Conservation (phyloP, 37 sponge, comb jelly and placozoan genomes). For the Crambe crambe region DNA sequence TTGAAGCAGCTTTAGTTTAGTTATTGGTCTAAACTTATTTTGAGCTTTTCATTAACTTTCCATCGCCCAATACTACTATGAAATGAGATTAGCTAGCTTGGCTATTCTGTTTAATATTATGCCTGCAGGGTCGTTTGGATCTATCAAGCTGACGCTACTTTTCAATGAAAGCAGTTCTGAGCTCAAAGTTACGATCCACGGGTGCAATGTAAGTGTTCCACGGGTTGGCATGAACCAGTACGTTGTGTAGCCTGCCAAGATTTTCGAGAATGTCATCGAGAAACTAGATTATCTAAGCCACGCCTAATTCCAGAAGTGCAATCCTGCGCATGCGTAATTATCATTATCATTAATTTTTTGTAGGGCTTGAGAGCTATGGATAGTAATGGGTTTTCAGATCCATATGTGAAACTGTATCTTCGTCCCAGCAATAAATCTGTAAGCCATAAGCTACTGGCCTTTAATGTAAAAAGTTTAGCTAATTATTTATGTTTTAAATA, state of each 20-base stretch:
- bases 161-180: background rate
- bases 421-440: conserved; percentile 31
- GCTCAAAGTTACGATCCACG: conserved; percentile 32
- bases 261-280: too few species aligned
- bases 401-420: conserved; percentile 42
- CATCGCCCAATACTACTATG: too few species aligned
- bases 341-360: background rate
- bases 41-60: too few species aligned
- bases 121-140: conserved; percentile 35
- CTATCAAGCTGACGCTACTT: conserved; percentile 23
- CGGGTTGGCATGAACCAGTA: background rate
- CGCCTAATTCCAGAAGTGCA: background rate
- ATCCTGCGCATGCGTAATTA: too few species aligned
- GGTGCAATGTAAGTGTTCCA: conserved; percentile 31
- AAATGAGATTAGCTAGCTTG: too few species aligned
- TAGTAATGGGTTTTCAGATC: conserved; percentile 45
- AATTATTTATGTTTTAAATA: too few species aligned
- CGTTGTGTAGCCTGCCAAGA: too few species aligned
- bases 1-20: too few species aligned
- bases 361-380: conserved; percentile 45
- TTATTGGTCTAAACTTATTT: too few species aligned
- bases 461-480: background rate
- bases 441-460: background rate
- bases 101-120: too few species aligned
- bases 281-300: background rate